Evolutionary conservation across 2,888 invertebrate genomes (phyloP), one percentile per base, ranked within the genome.

Genomic region (Drosophila basisetae): DNA sequence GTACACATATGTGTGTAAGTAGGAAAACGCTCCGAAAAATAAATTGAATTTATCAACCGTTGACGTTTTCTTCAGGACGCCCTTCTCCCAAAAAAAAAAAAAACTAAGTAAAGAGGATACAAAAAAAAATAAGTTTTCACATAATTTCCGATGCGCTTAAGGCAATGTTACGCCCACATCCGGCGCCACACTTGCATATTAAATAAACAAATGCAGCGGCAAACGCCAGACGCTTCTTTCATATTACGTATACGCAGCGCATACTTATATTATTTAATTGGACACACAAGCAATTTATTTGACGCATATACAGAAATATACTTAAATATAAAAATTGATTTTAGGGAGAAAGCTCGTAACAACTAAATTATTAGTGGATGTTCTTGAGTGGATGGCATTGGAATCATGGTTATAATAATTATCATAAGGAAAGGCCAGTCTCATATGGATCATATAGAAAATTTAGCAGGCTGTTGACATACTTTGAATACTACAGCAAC

Each of bases 21-120:
- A 28, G 53, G 54, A 56, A 67, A 69, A 61, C 59, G 47, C 35
- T 35, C 49, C 69, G 50, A 58, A 80, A 77, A 82, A 82, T 84
- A 89, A 85, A 85, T 85, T 89, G 89, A 85, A 89, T 84, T 89
- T 89, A 86, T 83, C 87, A 85, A 75, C 37, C 63, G 82, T 73
- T 83, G 81, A 78, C 74, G 69, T 71, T 66, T 30, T 65, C 60
- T 39, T 66, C 63, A 52, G 52, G 64, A 37, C 49, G 62, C 39
- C 56, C 49, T 25, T 16, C 25, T 9, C 1, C 7, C 28, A 53
- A 71, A 39, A 10, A 10, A 56, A 39, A 59, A 68, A 53, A 37
- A 37, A 37, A 37, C 1, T 0, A 9, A 25, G 25, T 16, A 28
- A 25, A 47, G 28, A 65, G 43, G 50, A 52, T 37, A 52, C 49